A percentile compares a stretch with the other conserved stretches of the same genome.
Evolutionary conservation across 2,888 invertebrate genomes (phyloP).

Genomic region (Melinaea menophilus): DNA sequence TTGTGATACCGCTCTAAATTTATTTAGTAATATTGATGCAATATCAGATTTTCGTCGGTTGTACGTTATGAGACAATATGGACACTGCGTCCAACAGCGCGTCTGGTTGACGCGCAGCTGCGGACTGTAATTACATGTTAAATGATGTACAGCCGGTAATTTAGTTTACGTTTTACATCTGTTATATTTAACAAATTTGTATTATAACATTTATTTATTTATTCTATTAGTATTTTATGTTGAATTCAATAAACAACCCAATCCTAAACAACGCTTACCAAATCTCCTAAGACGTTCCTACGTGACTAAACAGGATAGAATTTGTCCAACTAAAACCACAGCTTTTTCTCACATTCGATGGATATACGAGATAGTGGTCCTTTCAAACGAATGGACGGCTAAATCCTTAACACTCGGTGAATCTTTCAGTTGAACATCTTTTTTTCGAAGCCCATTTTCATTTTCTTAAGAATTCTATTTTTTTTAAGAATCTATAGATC

Average conservation of each 20-base stretch:
- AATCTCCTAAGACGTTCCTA: slow-evolving; percentile 67
- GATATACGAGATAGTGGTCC: slow-evolving; percentile 69
- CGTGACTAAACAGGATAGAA: slow-evolving; percentile 74
- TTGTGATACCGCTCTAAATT: slow-evolving; percentile 19
- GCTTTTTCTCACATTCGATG: slow-evolving; percentile 70
- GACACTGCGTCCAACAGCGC: slow-evolving; percentile 34
- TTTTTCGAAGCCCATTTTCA: slow-evolving; percentile 31
- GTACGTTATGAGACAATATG: slow-evolving; percentile 28
- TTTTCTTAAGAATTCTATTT: neutral
- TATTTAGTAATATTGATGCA: slow-evolving; percentile 25
- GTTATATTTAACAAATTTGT: slow-evolving; percentile 22
- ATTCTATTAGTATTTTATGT: slow-evolving; percentile 38
- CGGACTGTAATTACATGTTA: slow-evolving; percentile 59
- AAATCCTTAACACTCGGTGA: slow-evolving; percentile 71
- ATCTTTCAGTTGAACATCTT: slow-evolving; percentile 54
- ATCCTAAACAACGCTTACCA: slow-evolving; percentile 66
- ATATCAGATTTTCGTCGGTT: slow-evolving; percentile 24
- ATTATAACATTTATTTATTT: slow-evolving; percentile 6
- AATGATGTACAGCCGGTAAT: slow-evolving; percentile 56
- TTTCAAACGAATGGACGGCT: slow-evolving; percentile 60
- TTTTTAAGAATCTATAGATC: no score
- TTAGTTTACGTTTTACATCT: slow-evolving; percentile 42
- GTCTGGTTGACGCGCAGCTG: slow-evolving; percentile 56
- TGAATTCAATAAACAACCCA: slow-evolving; percentile 63
- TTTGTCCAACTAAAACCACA: slow-evolving; percentile 72